Percentiles rank a stretch among this genome's conserved stretches.
These are phyloP conservation scores for Spinibarbus caldwelli DNA, from an alignment of 2,797 vertebrate genomes.

Conservation along the genomic window DNA sequence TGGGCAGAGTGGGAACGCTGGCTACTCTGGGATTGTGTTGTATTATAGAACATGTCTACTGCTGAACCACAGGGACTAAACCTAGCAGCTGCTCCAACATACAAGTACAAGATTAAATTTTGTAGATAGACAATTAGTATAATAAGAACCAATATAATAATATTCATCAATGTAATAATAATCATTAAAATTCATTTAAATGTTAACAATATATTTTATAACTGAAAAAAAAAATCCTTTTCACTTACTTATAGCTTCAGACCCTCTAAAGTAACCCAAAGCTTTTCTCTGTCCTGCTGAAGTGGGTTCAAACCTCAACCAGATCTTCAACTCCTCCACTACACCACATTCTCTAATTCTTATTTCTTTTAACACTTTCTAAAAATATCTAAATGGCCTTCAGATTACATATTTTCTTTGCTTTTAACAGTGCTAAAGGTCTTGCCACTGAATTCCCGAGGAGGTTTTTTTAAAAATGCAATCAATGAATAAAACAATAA, in stretches of 20 bases:
- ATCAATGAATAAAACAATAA: conserved; percentile 28
- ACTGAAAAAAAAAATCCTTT: background rate
- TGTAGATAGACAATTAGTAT: background rate
- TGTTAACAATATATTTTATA: background rate
- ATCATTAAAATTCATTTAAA: background rate
- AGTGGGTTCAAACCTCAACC: background rate
- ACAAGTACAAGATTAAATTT: background rate
- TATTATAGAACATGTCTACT: conserved; percentile 19
- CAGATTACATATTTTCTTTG: background rate
- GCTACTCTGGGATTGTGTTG: conserved; percentile 17
- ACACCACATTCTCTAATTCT: background rate
- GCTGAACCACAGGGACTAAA: background rate
- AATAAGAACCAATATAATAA: background rate
- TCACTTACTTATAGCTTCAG: background rate
- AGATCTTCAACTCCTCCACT: background rate
- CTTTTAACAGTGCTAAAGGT: background rate
- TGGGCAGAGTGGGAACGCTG: conserved; percentile 1
- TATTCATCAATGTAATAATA: background rate
- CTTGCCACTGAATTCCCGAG: background rate
- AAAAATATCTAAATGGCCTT: background rate
- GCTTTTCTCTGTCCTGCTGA: background rate
- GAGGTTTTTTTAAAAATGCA: background rate
- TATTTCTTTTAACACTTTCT: background rate
- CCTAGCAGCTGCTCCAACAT: conserved; percentile 31
- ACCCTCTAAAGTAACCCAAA: too few species aligned